Evolutionary conservation across 2,113 vertebrate genomes (phyloP), one percentile per base, ranked within the genome.

Genomic region (Sebastes fasciatus): DNA sequence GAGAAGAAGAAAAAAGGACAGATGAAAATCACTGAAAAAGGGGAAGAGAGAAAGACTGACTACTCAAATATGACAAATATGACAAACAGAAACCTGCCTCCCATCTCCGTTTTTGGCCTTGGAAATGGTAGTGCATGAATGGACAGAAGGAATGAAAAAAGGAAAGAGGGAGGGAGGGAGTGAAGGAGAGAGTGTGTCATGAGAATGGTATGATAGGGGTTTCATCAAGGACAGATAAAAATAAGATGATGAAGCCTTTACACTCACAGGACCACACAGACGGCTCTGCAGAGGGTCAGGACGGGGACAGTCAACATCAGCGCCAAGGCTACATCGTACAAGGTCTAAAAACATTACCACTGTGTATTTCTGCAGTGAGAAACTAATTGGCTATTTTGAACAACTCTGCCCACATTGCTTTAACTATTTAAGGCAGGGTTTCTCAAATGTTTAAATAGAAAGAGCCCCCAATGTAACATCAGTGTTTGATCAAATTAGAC

Each of bases 161-260:
- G 34, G 10, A 23, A 46, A 10, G 34, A 49, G 34, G 54, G 8
- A 57, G 7, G 8, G 42, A 73, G 23, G 14, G 46, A 55, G 63
- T 21, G 58, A 57, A 13, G 34, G 65, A 83, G 21, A 46, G 52
- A 19, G 19, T 9, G 46, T 58, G 70, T 87, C 84, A 90, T 43
- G 60, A 60, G 40, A 75, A 79, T 40, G 64, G 55, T 61, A 82
- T 83, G 88, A 88, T 48, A n/a, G 34, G 74, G 43, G 21, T 63
- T 78, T 63, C 52, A 79, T 58, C 11, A 43, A 74, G 86, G 80
- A 52, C 42, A 12, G 77, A 88, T 74, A 63, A 57, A 78, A 79
- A 72, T 55, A 81, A 67, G 52, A 34, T 1, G 61, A 67, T 19
- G 74, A 65, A 65, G 57, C 10, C 46, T 13, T 74, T 51, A 60